Percentiles rank a stretch among this genome's conserved stretches.
These are phyloP conservation scores for Halocynthia roretzi DNA, from an alignment of 23 tunicate genomes.

Conservation along the genomic window DNA sequence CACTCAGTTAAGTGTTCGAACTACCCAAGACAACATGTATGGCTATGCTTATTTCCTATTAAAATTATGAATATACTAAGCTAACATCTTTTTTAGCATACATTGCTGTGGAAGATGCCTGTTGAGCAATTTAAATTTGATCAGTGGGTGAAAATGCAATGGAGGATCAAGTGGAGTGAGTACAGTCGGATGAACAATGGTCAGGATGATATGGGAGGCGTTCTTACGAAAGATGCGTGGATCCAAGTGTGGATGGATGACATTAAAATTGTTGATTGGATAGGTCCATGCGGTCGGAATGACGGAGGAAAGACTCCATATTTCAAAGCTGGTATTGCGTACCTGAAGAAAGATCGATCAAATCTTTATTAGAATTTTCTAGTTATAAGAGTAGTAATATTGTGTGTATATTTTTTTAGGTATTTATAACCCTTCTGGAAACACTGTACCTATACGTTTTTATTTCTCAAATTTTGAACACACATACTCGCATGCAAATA, in stretches of 20 bases:
- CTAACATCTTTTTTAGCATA: conserved; percentile 10
- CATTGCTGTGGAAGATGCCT: conserved; percentile 22
- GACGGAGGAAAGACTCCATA: conserved; percentile 63
- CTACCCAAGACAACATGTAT: conserved; percentile 67
- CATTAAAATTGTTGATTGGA: conserved; percentile 50
- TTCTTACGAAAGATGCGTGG: conserved; percentile 49
- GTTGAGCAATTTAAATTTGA: conserved; percentile 45
- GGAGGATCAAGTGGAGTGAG: conserved; percentile 88
- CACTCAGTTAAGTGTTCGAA: conserved; percentile 27
- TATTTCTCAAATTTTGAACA: conserved; percentile 26
- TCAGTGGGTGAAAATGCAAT: conserved; percentile 51
- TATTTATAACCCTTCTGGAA: conserved; percentile 65
- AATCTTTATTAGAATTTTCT: too few relatives aligned
- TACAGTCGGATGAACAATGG: conserved; percentile 4
- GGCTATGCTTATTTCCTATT: background rate
- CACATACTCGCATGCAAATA: background rate
- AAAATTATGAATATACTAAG: background rate
- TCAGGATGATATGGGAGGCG: conserved; percentile 21
- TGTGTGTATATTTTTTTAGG: conserved; percentile 29
- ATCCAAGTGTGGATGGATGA: conserved; percentile 54
- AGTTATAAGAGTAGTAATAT: background rate
- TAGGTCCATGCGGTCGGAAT: conserved; percentile 86
- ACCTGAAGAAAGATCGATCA: too few relatives aligned
- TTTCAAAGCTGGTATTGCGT: conserved; percentile 51
- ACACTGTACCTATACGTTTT: conserved; percentile 14